Base-by-base conservation (phyloP, 2,888 invertebrate species). In the Netelia virgata region DNA sequence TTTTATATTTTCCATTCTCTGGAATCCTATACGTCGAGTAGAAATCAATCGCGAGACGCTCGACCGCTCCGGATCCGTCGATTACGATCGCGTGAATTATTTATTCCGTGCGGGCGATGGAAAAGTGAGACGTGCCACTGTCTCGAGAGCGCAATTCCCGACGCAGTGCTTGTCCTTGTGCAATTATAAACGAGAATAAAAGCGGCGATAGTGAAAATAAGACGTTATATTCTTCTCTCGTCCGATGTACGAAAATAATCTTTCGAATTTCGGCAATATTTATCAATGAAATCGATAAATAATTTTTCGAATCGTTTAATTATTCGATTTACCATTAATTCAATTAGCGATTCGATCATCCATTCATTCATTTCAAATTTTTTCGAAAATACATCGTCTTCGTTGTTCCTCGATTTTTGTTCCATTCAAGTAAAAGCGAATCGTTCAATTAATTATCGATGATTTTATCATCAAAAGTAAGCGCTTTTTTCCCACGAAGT, bases 41-140 rank as follows among this genome's bases (percentile, higher is more conserved):
- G 59, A 77, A 78, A 83, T 82, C 77, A 77, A 73, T 77, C 61
- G 47, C 23, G 64, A 64, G 64, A 64, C 28, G 11, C 50, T 43
- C 61, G 28, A 50, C 61, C 69, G 76, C 66, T 68, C 70, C 70
- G 70, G 66, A 76, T 68, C 36, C 68, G 83, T 82, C 75, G 83
- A 64, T 68, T 85, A 88, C 86, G 82, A 86, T 87, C 87, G 47
- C 53, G 86, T 68, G 84, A 86, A 88, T 88, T 86, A 88, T 86
- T 88, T 89, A 88, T 86, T 88, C 87, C 77, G 81, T 78, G 76
- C 85, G 85, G 74, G 5, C 78, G 83, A 80, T 79, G 78, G 77
- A 85, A 84, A 84, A 70, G 73, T 84, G 59, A 69, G 57, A 74
- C 64, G 77, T 57, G 66, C 64, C 18, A 63, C 47, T 64, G 43